Base-by-base conservation (phyloP, 2,113 vertebrate genomes). In the Entelurus aequoreus region DNA sequence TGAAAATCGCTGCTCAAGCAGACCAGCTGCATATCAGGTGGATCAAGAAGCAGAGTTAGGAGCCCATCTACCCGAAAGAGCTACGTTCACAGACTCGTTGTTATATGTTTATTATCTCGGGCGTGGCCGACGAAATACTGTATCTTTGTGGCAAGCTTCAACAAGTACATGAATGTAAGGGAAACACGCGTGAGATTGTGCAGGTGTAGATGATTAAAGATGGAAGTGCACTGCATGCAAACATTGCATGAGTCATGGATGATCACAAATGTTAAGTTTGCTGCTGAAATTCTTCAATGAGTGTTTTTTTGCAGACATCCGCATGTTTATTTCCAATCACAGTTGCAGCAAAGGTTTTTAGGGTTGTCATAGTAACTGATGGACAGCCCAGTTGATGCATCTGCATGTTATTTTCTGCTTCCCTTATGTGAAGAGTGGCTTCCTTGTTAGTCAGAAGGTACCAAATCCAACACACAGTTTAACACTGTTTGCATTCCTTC, bases 401-500 rank as follows among this genome's bases (percentile, higher is more conserved):
- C 69, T 82, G 61, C 55, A 76, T 80, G 62, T 72, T 48, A 40
- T 71, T 47, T 42, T 53, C 58, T 68, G 72, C 53, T 64, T 52
- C 11, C 42, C 11, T 46, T 46, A 46, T 66, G 60, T 67, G 54
- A 40, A 55, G 48, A 72, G 37, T 47, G 59, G 65, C 66, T 52
- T 79, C 78, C 69, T 82, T 84, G 54, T 74, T 77, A 73, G 62
- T 77, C 74, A 72, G 49, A 68, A 74, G 79, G 57, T 76, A 50
- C 53, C 66, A 60, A 72, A 62, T 63, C 65, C 61, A 60, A 60
- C 71, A 65, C 69, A 44, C 65, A 67, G 68, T 82, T 84, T 86
- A 88, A 89, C 75, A 50, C 72, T 84, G 80, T 75, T 67, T 57
- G 77, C 82, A 84, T 84, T 84, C 79, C 77, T 86, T 84, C 66